Evolutionary conservation across 1,140 invertebrate genomes (phyloP), one percentile per base, ranked within the genome.

Genomic region (Drosophila oshimai): DNA sequence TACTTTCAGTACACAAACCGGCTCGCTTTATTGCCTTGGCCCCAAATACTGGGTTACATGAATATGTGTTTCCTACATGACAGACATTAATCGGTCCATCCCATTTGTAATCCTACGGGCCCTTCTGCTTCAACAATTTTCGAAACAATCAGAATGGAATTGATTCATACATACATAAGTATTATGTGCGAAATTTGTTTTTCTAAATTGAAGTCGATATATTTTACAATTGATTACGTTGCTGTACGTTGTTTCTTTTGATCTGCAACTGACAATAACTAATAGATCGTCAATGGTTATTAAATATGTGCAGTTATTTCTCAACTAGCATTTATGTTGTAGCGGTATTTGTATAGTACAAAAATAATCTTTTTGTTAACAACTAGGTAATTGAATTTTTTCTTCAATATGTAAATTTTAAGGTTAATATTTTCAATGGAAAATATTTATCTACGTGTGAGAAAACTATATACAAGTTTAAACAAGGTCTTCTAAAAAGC

Each of bases 1-100:
- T 44, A 58, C 58, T 77, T 83, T 74, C 73, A 74, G 73, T 83
- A 77, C 73, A 77, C 71, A 80, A 75, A 61, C 73, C 78, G 62
- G 51, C 29, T 83, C 47, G 36, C 57, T 83, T 83, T 83, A 83
- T 83, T 83, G 74, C 78, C 57, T 73, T 81, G 69, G 69, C 73
- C 78, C 78, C 72, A 50, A 73, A 77, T 57, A 33, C 39, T 60
- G 74, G 69, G 45, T 58, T 53, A 69, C 55, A 73, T 47, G 31
- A 34, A 54, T 34, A 49, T 50, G 18, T 37, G 18, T 20, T 36
- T 29, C 28, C 22, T 54, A 18, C n/a, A 15, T 5, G 29, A 61
- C 31, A 22, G 55, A 62, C 26, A 28, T 7, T 9, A 0, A n/a
- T 28, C 24, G 24, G 1, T 34, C 13, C 28, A 34, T 51, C 31